A percentile compares a stretch with the other conserved stretches of the same genome.
These are phyloP conservation scores for Cetonia aurata DNA, from an alignment of 2,888 invertebrate genomes.

Conservation along the genomic window DNA sequence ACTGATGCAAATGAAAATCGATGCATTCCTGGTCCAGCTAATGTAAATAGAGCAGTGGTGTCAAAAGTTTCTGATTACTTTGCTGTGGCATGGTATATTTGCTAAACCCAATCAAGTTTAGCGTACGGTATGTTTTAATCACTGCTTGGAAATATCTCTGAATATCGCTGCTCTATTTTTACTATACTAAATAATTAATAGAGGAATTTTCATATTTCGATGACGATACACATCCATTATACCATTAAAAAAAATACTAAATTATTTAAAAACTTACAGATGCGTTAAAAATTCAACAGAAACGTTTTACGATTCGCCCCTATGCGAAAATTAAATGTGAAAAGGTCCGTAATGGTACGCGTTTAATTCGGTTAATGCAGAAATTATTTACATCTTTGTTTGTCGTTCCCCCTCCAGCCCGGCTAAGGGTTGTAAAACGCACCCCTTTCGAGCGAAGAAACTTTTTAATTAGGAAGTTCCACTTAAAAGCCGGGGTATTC, in stretches of 20 bases:
- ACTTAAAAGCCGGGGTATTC: slow-evolving; percentile 45
- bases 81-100: no score
- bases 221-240: no score
- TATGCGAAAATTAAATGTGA: slow-evolving; percentile 17
- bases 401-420: slow-evolving; percentile 16
- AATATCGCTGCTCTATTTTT: no score
- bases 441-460: slow-evolving; percentile 48
- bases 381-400: slow-evolving; percentile 37
- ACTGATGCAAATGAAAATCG: no score
- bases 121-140: no score
- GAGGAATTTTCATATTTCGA: no score
- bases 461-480: slow-evolving; percentile 52
- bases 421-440: slow-evolving; percentile 45
- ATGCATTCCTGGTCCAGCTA: no score
- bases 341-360: slow-evolving; percentile 28
- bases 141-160: no score
- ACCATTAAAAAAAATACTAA: background rate
- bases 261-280: slow-evolving; percentile 12
- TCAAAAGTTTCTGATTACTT: no score
- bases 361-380: slow-evolving; percentile 36
- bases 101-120: no score
- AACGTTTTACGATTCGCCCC: slow-evolving; percentile 26
- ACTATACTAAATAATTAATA: no score
- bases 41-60: no score
- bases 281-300: slow-evolving; percentile 24